These are phyloP conservation scores for Lanius collurio DNA, from an alignment of 2,113 vertebrate genomes.

Conservation along the genomic window DNA sequence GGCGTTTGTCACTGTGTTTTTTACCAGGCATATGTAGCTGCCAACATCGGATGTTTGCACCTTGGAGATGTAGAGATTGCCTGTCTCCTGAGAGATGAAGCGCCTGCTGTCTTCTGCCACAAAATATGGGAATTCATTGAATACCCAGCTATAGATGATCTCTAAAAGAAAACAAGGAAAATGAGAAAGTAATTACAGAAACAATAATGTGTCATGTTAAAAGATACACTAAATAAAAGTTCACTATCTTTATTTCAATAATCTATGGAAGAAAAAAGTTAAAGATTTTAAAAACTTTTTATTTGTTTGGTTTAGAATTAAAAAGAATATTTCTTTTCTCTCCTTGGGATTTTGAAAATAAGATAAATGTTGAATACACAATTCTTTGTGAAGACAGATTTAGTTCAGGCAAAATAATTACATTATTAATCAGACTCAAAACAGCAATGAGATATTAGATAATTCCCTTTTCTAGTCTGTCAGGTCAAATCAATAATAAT, in stretches of 20 bases:
- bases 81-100: slow-evolving; percentile 96
- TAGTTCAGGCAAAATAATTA: neutral
- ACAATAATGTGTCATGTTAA: neutral
- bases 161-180: slow-evolving; percentile 72
- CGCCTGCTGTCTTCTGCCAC: slow-evolving; percentile 94
- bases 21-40: slow-evolving; percentile 96
- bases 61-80: slow-evolving; percentile 97
- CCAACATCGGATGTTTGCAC: slow-evolving; percentile 94
- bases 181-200: neutral
- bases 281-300: neutral
- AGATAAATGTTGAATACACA: neutral
- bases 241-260: neutral
- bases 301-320: neutral
- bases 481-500: neutral
- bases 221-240: neutral
- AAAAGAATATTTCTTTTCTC: neutral
- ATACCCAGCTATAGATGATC: slow-evolving; percentile 96
- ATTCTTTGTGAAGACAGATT: neutral
- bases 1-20: slow-evolving; percentile 91
- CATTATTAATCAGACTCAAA: neutral
- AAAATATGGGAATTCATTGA: slow-evolving; percentile 96
- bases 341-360: neutral
- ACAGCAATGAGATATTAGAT: neutral
- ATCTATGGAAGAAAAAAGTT: neutral
- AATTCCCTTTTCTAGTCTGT: neutral